Evolutionary conservation across 2,113 vertebrate genomes (phyloP).

Genomic region (Coryphaenoides rupestris): DNA sequence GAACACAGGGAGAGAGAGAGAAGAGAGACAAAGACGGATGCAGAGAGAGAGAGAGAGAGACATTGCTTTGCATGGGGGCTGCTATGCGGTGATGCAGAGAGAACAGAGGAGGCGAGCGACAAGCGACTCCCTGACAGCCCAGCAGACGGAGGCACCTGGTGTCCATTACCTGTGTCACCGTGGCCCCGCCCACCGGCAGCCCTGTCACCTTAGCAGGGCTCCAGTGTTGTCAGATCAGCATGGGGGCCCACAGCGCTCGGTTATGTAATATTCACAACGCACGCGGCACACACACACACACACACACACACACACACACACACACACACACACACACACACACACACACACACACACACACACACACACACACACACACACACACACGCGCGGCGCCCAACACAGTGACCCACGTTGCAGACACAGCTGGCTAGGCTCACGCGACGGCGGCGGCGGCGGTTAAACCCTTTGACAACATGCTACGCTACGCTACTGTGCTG

Average conservation of each 20-base stretch:
- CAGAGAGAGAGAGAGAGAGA: conserved; percentile 15
- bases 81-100: conserved; percentile 40
- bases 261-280: conserved; percentile 52
- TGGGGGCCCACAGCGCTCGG: conserved; percentile 26
- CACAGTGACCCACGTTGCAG: too few species aligned
- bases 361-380: too few species aligned
- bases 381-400: too few species aligned
- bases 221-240: conserved; percentile 24
- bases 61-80: conserved; percentile 25
- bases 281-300: neutral
- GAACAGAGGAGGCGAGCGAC: conserved; percentile 36
- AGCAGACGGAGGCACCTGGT: conserved; percentile 59
- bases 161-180: conserved; percentile 63
- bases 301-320: too few species aligned
- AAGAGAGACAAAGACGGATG: too few species aligned
- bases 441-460: too few species aligned
- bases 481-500: too few species aligned
- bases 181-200: conserved; percentile 28
- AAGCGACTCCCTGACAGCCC: conserved; percentile 49
- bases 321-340: too few species aligned
- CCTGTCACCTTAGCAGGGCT: conserved; percentile 58
- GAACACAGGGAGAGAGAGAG: neutral
- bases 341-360: too few species aligned
- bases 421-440: too few species aligned
- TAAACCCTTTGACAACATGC: too few species aligned